Conservation (phyloP, 2,113 vertebrate species). For the Pelvicachromis taeniatus region DNA sequence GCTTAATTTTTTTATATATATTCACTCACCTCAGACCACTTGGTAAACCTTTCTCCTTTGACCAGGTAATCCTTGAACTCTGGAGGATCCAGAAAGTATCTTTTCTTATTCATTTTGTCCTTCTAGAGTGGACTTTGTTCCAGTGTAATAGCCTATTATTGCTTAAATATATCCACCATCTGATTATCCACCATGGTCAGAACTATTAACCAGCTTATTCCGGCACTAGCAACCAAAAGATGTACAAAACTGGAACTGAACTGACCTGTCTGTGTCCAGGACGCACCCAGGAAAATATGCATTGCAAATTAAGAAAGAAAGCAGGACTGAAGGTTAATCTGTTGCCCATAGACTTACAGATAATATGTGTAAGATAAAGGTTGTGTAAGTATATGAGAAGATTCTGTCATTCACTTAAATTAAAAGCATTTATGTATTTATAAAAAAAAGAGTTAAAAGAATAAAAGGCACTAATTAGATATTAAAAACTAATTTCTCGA, state of each 20-base stretch:
- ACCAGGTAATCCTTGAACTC: slow-evolving; percentile 86
- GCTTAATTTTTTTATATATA: background rate
- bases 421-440: background rate
- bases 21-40: slow-evolving; percentile 94
- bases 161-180: background rate
- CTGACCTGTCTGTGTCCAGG: slow-evolving; percentile 2
- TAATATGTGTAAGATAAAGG: background rate
- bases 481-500: background rate
- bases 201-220: background rate
- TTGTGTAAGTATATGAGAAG: background rate
- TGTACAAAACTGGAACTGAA: background rate
- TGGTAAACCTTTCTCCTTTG: slow-evolving; percentile 92
- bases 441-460: background rate
- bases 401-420: background rate
- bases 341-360: background rate
- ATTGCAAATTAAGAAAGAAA: slow-evolving; percentile 74
- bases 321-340: slow-evolving; percentile 19
- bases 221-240: background rate
- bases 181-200: background rate
- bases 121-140: background rate
- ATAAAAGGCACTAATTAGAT: background rate
- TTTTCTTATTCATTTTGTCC: slow-evolving; percentile 78
- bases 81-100: slow-evolving; percentile 76
- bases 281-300: slow-evolving; percentile 63
- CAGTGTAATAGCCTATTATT: background rate